phyloP scores from a whole-genome alignment of 1,140 invertebrate species.

The Drosophila bipectinata region DNA sequence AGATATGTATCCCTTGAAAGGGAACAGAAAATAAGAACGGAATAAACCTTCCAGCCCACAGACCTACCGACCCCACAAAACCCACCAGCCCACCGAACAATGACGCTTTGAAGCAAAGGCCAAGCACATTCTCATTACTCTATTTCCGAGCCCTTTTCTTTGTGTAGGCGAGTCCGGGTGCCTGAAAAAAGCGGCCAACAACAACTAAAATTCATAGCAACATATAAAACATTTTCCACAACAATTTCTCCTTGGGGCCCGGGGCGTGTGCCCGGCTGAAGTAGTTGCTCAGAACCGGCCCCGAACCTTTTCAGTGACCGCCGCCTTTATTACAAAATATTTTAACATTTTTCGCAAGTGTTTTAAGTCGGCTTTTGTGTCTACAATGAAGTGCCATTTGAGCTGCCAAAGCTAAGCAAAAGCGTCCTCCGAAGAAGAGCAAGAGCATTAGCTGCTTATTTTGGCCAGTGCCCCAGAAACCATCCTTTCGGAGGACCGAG shows the following conservation, averaged over 20 bases:
- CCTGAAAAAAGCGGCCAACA: conserved; percentile 46
- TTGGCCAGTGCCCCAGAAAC: conserved; percentile 32
- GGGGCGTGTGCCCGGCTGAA: conserved; percentile 36
- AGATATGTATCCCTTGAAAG: conserved; percentile 7
- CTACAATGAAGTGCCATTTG: conserved; percentile 78
- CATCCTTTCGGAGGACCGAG: neutral
- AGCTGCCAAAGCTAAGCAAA: conserved; percentile 50
- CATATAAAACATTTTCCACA: conserved; percentile 80
- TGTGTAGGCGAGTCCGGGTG: conserved; percentile 17
- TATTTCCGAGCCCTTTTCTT: conserved; percentile 67
- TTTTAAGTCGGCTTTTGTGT: conserved; percentile 80
- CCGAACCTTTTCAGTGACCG: conserved; percentile 62
- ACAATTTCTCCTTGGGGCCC: conserved; percentile 59
- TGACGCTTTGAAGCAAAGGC: conserved; percentile 76
- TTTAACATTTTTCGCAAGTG: conserved; percentile 81
- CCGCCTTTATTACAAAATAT: conserved; percentile 78
- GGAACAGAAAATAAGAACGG: conserved; percentile 33
- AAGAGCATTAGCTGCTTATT: conserved; percentile 52
- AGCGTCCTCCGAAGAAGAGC: conserved; percentile 33
- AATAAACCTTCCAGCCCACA: conserved; percentile 16
- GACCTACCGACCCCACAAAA: conserved; percentile 19
- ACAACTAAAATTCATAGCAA: conserved; percentile 75
- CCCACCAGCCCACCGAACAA: conserved; percentile 39
- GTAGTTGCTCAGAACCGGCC: conserved; percentile 28
- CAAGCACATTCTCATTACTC: conserved; percentile 78